Conservation (phyloP, 2,888 invertebrate species). For the Drosophila mulleri region DNA sequence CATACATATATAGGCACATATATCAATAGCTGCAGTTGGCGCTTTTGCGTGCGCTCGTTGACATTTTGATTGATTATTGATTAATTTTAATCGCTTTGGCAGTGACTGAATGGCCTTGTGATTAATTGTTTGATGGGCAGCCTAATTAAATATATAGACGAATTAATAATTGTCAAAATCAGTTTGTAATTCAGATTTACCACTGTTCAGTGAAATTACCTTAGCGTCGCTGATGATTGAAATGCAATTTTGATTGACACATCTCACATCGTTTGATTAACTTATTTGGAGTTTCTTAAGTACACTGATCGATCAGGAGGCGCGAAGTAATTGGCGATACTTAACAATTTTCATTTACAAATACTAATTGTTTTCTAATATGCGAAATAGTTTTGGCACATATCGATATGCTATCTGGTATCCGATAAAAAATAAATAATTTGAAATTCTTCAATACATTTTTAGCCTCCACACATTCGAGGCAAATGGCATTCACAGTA, state of each 20-base stretch:
- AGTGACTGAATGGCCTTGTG: constrained; percentile 39
- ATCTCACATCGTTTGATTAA: not conserved
- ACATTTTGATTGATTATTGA: constrained; percentile 71
- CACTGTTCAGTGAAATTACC: constrained; percentile 1
- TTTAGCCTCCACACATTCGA: no score
- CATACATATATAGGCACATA: not conserved
- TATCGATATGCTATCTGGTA: no score
- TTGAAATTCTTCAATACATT: no score
- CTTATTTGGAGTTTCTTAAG: no score
- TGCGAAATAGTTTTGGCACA: no score
- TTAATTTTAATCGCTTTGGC: constrained; percentile 66
- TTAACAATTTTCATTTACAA: no score
- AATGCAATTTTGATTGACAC: constrained; percentile 15
- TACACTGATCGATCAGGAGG: not conserved
- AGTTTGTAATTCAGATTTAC: constrained; percentile 2
- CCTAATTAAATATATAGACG: constrained; percentile 43
- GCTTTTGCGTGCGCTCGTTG: constrained; percentile 34
- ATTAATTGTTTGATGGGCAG: constrained; percentile 48
- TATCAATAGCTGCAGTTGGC: constrained; percentile 9
- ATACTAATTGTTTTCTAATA: no score
- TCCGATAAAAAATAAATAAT: no score
- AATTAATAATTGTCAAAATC: constrained; percentile 30
- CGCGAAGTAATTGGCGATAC: not conserved
- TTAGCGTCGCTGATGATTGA: not conserved
- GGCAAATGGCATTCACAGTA: no score